Evolutionary conservation across 1,140 invertebrate genomes (phyloP), one percentile per base, ranked within the genome.

Genomic region (Drosophila burlai): DNA sequence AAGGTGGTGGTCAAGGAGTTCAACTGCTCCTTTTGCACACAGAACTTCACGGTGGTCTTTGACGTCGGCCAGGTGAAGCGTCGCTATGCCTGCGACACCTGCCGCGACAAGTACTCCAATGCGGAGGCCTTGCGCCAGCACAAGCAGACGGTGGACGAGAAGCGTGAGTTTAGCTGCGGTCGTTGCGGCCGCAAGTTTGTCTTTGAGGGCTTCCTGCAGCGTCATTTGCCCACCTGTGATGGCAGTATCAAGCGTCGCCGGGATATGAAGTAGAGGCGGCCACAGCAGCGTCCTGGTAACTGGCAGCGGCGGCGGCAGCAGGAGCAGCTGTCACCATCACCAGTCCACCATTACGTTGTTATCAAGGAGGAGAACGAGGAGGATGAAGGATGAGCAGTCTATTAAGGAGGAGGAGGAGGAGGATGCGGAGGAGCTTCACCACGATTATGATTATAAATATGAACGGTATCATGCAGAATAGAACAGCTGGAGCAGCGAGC

Each of bases 1-100:
- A 93, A 93, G 75, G 83, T 93, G 11, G 85, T 93, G 4, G 84
- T 93, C 26, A 93, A 93, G 49, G 92, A 93, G 52, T 93, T 92
- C 55, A 86, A 80, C 2, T 93, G 92, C 65, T 92, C 92, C 9
- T 93, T 93, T 31, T 93, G 92, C 36, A 52, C 80, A 1, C 72
- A 91, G 21, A 91, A 91, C 47, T 93, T 93, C 6, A 93, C 92
- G 0, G 92, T 93, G 0, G 92, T 91, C 15, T 93, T 93, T 29
- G 92, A 93, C 18, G 89, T 86, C 0, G 92, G 92, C 1, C 84
- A 91, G 57, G 92, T 93, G 47, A 93, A 93, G 69, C 80, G 92
- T 0, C 92, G 92, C 36, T 93, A 93, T 52, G 92, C 92, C 29
- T 93, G 92, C 67, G 92, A 93, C 31, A 31, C 80, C 2, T 93